phyloP scores from a whole-genome alignment of 2,113 vertebrate species.

The Oncorhynchus gorbuscha region DNA sequence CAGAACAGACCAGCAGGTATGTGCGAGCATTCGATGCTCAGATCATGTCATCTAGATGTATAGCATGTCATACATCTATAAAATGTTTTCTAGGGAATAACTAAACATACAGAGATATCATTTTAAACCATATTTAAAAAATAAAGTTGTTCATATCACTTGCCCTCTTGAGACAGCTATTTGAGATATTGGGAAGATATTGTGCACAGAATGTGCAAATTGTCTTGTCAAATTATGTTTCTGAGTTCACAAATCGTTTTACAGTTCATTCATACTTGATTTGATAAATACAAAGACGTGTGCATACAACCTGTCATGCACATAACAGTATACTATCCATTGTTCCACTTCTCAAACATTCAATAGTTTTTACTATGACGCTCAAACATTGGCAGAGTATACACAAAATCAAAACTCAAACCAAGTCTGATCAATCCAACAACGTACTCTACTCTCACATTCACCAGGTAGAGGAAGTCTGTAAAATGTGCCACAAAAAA shows the following conservation, averaged over 20 bases:
- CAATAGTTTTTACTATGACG: constrained; percentile 49
- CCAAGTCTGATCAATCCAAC: not conserved
- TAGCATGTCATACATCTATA: not conserved
- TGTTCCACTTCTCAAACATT: constrained; percentile 54
- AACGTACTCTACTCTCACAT: constrained; percentile 24
- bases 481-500: constrained; percentile 10
- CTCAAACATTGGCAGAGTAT: constrained; percentile 28
- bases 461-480: constrained; percentile 14
- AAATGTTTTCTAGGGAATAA: not conserved
- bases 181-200: constrained; percentile 1
- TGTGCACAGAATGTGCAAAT: constrained; percentile 7
- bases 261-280: constrained; percentile 23
- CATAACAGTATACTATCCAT: constrained; percentile 25
- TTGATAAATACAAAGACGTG: constrained; percentile 35
- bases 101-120: constrained; percentile 7
- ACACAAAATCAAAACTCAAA: constrained; percentile 23
- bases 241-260: constrained; percentile 11
- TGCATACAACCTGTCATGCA: constrained; percentile 32
- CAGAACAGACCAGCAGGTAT: not conserved
- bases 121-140: not conserved
- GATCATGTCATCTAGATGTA: not conserved
- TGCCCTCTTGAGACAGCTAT: constrained; percentile 12
- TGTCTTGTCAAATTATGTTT: constrained; percentile 3
- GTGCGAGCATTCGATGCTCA: not conserved
- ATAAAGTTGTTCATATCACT: constrained; percentile 38